Percentiles rank a stretch among this genome's conserved stretches.
Evolutionary conservation across 2,888 invertebrate species (phyloP).

Genomic region (Acronicta psi): DNA sequence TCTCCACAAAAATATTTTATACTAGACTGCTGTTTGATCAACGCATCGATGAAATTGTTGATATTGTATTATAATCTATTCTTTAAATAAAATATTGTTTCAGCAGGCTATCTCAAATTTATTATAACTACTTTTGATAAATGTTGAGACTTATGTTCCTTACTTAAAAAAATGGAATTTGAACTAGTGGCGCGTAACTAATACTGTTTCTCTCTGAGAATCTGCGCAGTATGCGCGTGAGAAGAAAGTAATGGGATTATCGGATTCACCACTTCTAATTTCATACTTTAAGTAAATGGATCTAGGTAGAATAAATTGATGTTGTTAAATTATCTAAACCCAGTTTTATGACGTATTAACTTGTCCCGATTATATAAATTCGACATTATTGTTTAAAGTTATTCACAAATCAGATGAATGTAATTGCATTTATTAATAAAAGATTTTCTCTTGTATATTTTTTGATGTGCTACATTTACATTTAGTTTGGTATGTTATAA

Average conservation of each 20-base stretch:
- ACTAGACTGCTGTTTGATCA: constrained; percentile 16
- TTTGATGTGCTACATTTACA: constrained; percentile 73
- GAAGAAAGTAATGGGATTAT: background rate
- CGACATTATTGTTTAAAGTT: constrained; percentile 28
- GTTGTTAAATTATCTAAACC: constrained; percentile 15
- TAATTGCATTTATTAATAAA: constrained; percentile 73
- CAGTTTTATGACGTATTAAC: background rate
- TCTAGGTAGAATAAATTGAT: constrained; percentile 14
- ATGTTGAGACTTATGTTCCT: constrained; percentile 24
- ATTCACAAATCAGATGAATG: constrained; percentile 33
- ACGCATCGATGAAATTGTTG: constrained; percentile 23
- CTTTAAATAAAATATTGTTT: background rate
- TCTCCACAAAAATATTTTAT: constrained; percentile 16
- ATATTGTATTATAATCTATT: constrained; percentile 1
- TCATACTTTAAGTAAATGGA: background rate
- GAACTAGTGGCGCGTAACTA: background rate
- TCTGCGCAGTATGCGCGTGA: background rate
- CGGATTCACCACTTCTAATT: background rate
- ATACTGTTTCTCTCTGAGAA: background rate
- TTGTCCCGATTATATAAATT: constrained; percentile 7
- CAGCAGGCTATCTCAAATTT: constrained; percentile 20
- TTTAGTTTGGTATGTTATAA: constrained; percentile 63
- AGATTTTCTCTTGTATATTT: constrained; percentile 67
- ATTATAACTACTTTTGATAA: constrained; percentile 31
- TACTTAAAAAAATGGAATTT: background rate